phyloP scores from a whole-genome alignment of 2,113 vertebrate genomes.

The Cromileptes altivelis region DNA sequence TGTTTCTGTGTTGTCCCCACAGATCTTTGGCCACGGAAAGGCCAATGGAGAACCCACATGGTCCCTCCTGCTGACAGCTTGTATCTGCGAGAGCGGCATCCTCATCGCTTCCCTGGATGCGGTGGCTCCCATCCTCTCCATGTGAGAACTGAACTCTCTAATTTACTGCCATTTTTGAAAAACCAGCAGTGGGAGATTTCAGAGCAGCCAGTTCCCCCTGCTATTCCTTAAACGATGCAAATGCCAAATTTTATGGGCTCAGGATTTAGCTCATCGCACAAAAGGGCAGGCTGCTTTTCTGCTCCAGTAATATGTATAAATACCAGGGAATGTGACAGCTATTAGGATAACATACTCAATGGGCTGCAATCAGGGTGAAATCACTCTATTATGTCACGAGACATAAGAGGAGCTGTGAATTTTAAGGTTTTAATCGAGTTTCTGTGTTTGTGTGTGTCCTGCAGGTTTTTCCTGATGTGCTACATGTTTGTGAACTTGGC shows the following conservation, averaged over 20 bases:
- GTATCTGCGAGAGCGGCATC: slow-evolving; percentile 98
- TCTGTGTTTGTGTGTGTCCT: slow-evolving; percentile 37
- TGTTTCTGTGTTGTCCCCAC: slow-evolving; percentile 39
- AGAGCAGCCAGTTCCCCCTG: slow-evolving; percentile 33
- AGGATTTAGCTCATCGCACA: slow-evolving; percentile 40
- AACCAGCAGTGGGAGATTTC: slow-evolving; percentile 35
- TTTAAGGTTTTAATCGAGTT: not conserved
- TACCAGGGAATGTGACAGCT: slow-evolving; percentile 31
- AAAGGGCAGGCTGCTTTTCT: slow-evolving; percentile 26
- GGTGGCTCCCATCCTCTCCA: slow-evolving; percentile 98
- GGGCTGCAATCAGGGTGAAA: not conserved
- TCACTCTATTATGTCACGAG: not conserved
- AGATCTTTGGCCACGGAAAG: slow-evolving; percentile 98
- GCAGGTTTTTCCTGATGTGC: slow-evolving; percentile 99
- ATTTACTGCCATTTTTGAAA: slow-evolving; percentile 21
- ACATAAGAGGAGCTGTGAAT: not conserved
- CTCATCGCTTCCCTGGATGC: slow-evolving; percentile 97
- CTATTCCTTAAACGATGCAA: slow-evolving; percentile 38
- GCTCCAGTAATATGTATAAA: slow-evolving; percentile 14
- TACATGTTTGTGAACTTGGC: slow-evolving; percentile 99
- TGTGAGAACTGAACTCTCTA: slow-evolving; percentile 84
- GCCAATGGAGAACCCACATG: slow-evolving; percentile 98
- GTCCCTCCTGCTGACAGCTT: slow-evolving; percentile 96
- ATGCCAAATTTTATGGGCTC: slow-evolving; percentile 53
- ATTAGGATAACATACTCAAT: slow-evolving; percentile 1